These are phyloP conservation scores for Beroe ovata DNA, from an alignment of 37 sponge, comb jelly and placozoan genomes.

Conservation along the genomic window DNA sequence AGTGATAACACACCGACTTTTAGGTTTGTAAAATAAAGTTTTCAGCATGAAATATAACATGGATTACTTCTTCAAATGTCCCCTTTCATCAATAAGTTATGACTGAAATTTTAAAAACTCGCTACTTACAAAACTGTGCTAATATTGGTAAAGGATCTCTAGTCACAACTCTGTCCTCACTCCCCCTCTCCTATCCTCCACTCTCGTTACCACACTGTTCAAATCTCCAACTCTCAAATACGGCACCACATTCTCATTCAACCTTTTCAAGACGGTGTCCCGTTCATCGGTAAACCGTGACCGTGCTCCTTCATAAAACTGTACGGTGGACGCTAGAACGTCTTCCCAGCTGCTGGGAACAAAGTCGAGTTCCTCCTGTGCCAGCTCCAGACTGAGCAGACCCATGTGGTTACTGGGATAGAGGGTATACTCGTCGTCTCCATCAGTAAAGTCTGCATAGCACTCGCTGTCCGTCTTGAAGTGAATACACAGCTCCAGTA, in stretches of 20 bases:
- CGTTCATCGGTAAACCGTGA: neutral
- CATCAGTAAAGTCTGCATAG: constrained; percentile 36
- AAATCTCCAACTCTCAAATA: neutral
- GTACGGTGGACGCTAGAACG: neutral
- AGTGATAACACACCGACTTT: constrained; percentile 3
- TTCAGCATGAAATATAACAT: too few species aligned
- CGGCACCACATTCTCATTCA: constrained; percentile 37
- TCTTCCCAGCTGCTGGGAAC: constrained; percentile 10
- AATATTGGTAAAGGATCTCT: neutral
- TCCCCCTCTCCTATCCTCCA: neutral
- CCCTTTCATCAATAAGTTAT: too few species aligned
- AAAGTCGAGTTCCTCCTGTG: constrained; percentile 41
- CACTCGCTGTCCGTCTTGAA: neutral
- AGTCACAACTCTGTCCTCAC: constrained; percentile 17
- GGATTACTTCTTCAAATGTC: too few species aligned
- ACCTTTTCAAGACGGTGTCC: neutral
- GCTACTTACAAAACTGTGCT: neutral
- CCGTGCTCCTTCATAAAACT: constrained; percentile 9
- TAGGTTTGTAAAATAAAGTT: neutral
- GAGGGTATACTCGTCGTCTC: neutral
- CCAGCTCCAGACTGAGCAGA: neutral
- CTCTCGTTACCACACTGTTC: neutral
- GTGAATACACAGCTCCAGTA: constrained; percentile 47
- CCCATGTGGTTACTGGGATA: constrained; percentile 61
- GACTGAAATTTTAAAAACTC: too few species aligned